Percentiles rank a stretch among this genome's conserved stretches.
Conservation (phyloP, 2,797 vertebrate genomes). For the Phoxinus dragarum region DNA sequence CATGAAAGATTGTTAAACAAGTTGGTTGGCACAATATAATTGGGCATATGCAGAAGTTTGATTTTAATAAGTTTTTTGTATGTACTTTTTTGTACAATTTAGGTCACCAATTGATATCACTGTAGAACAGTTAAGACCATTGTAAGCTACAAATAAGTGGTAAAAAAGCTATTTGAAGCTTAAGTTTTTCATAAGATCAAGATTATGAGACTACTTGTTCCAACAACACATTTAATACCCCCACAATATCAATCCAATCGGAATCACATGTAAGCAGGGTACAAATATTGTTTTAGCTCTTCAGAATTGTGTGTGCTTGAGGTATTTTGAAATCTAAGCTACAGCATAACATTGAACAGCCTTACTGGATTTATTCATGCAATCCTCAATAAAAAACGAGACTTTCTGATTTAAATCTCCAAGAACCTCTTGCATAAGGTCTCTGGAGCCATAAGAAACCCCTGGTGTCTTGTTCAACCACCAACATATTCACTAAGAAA, state of each 20-base stretch:
- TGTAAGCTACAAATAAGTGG: neutral
- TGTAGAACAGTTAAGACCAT: neutral
- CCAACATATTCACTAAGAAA: constrained; percentile 9
- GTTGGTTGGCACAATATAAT: neutral
- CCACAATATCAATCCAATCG: neutral
- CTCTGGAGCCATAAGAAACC: neutral
- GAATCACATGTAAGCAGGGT: neutral
- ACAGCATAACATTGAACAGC: neutral
- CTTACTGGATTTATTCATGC: neutral
- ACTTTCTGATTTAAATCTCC: neutral
- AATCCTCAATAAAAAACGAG: neutral
- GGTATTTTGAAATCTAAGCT: neutral
- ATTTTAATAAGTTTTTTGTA: too few relatives aligned
- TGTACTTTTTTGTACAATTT: neutral
- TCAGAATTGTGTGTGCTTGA: neutral
- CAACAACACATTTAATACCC: constrained; percentile 5
- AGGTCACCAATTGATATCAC: neutral
- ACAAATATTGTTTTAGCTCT: neutral
- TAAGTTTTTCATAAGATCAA: neutral
- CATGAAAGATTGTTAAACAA: neutral
- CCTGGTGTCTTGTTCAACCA: neutral
- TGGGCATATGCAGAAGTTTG: neutral
- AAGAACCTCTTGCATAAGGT: neutral
- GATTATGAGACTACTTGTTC: neutral
- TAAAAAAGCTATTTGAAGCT: neutral